Conservation (phyloP, 2,113 vertebrate species). For the Syngnathus scovelli region DNA sequence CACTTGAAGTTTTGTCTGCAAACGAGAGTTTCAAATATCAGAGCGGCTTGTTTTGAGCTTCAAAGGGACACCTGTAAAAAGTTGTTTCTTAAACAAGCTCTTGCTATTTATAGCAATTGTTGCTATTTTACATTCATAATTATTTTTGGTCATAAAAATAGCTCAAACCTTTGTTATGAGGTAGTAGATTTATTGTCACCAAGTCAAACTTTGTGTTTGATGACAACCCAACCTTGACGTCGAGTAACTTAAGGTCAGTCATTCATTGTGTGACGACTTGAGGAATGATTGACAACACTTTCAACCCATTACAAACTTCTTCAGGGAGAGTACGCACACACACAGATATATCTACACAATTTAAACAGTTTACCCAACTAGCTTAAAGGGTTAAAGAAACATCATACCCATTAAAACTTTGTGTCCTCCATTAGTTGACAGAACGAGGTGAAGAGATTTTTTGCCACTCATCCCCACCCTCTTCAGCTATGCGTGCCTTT, state of each 20-base stretch:
- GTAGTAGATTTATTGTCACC: neutral
- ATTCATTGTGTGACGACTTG: neutral
- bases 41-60: neutral
- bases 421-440: neutral
- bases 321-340: neutral
- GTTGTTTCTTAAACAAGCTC: neutral
- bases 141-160: no score
- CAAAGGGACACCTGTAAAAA: neutral
- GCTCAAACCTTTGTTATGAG: no score
- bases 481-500: neutral
- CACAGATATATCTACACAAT: neutral
- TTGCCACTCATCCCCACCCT: neutral
- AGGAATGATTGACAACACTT: conserved; percentile 7
- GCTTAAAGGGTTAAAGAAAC: neutral
- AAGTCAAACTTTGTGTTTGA: neutral
- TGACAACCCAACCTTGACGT: neutral
- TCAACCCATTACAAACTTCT: neutral
- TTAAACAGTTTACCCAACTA: neutral
- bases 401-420: neutral
- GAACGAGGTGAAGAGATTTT: neutral
- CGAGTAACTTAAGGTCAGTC: neutral
- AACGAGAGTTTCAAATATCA: conserved; percentile 5
- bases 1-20: conserved; percentile 11
- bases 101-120: neutral
- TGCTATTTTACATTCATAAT: no score